These are phyloP conservation scores for Phaethornis superciliosus DNA, from an alignment of 2,113 vertebrate species.

Conservation along the genomic window DNA sequence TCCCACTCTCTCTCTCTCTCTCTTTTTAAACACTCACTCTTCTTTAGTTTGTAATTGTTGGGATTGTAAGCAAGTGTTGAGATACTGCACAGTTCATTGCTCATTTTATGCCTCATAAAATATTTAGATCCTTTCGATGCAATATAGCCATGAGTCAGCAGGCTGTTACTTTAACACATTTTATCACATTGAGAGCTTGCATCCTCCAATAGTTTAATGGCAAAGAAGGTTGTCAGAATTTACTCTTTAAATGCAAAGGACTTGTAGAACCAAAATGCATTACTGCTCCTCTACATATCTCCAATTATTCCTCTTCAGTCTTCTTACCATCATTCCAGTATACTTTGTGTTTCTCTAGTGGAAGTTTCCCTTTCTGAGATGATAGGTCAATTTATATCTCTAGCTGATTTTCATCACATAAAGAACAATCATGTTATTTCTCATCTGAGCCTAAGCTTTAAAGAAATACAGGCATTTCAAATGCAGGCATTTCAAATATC, in stretches of 20 bases:
- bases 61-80: conserved; percentile 39
- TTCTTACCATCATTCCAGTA: neutral
- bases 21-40: neutral
- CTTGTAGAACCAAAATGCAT: neutral
- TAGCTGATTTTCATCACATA: neutral
- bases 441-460: neutral
- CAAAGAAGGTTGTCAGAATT: neutral
- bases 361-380: neutral
- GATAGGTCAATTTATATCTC: neutral
- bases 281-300: neutral
- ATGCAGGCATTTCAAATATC: neutral
- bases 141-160: conserved; percentile 52
- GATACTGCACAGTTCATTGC: conserved; percentile 41
- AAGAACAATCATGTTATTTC: neutral
- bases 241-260: neutral
- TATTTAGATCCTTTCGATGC: conserved; percentile 43
- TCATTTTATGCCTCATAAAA: conserved; percentile 57
- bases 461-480: neutral
- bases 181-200: neutral
- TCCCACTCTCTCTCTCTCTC: neutral
- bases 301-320: neutral
- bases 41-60: conserved; percentile 18
- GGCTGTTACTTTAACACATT: conserved; percentile 14
- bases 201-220: neutral
- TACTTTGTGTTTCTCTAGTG: neutral